These are phyloP conservation scores for Carcina quercana DNA, from an alignment of 2,888 invertebrate species.

Conservation along the genomic window DNA sequence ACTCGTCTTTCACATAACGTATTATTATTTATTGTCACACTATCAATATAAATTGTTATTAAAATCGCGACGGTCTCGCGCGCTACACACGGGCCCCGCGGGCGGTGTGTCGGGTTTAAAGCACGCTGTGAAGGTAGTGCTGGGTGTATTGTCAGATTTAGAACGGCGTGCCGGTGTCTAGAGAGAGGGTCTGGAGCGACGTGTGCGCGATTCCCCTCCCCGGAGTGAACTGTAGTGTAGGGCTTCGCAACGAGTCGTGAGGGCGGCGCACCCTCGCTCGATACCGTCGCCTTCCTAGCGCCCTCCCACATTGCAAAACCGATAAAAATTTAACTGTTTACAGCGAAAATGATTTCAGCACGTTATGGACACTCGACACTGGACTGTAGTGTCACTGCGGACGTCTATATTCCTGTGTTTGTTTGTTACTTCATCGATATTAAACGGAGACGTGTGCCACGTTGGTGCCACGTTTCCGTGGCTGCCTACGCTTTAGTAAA, in stretches of 20 bases:
- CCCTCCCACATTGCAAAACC: conserved; percentile 67
- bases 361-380: too few relatives aligned
- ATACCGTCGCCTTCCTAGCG: conserved; percentile 65
- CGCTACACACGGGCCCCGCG: conserved; percentile 7
- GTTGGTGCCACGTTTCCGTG: too few relatives aligned
- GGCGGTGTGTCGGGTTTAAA: conserved; percentile 24
- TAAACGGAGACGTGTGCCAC: too few relatives aligned
- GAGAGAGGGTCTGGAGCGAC: conserved; percentile 12
- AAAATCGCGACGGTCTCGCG: conserved; percentile 21
- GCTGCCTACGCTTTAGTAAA: too few relatives aligned
- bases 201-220: conserved; percentile 37
- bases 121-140: too few relatives aligned
- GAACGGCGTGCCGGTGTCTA: conserved; percentile 11
- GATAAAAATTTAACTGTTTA: conserved; percentile 47
- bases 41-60: conserved; percentile 30
- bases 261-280: conserved; percentile 67
- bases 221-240: conserved; percentile 63
- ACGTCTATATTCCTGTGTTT: too few relatives aligned
- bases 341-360: conserved; percentile 21
- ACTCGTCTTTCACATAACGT: conserved; percentile 52
- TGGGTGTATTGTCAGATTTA: conserved; percentile 22
- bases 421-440: too few relatives aligned
- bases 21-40: conserved; percentile 51
- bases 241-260: conserved; percentile 51
- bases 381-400: too few relatives aligned